phyloP scores from a whole-genome alignment of 2,113 vertebrate genomes.

The Osmerus mordax region DNA sequence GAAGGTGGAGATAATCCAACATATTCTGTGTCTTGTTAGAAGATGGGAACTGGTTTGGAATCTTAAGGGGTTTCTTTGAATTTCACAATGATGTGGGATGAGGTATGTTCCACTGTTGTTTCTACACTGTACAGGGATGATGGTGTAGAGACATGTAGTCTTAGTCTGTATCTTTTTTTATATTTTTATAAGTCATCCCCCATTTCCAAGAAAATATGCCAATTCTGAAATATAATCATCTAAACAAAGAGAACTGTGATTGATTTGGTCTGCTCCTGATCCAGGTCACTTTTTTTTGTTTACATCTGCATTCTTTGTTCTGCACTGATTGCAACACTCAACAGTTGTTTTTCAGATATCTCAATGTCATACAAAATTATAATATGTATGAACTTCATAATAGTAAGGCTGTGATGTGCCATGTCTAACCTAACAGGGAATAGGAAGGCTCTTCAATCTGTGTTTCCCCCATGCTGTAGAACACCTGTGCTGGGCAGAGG shows the following conservation, averaged over 20 bases:
- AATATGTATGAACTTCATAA: too few relatives aligned
- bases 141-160: slow-evolving; percentile 66
- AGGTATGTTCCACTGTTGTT: slow-evolving; percentile 57
- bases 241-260: slow-evolving; percentile 59
- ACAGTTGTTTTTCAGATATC: too few relatives aligned
- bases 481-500: slow-evolving; percentile 24
- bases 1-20: too few relatives aligned
- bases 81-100: neutral
- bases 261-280: slow-evolving; percentile 43
- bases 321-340: too few relatives aligned
- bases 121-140: slow-evolving; percentile 66
- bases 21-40: neutral
- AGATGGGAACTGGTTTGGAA: slow-evolving; percentile 48
- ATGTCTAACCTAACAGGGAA: neutral
- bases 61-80: slow-evolving; percentile 17
- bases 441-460: neutral
- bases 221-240: slow-evolving; percentile 78
- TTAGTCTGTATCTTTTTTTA: slow-evolving; percentile 63
- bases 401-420: too few relatives aligned
- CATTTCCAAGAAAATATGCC: slow-evolving; percentile 70
- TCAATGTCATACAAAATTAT: too few relatives aligned
- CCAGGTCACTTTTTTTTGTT: neutral
- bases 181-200: slow-evolving; percentile 74
- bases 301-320: neutral
- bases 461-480: neutral